Base-by-base conservation (phyloP, 2,888 invertebrate species). In the Acronicta aceris region DNA sequence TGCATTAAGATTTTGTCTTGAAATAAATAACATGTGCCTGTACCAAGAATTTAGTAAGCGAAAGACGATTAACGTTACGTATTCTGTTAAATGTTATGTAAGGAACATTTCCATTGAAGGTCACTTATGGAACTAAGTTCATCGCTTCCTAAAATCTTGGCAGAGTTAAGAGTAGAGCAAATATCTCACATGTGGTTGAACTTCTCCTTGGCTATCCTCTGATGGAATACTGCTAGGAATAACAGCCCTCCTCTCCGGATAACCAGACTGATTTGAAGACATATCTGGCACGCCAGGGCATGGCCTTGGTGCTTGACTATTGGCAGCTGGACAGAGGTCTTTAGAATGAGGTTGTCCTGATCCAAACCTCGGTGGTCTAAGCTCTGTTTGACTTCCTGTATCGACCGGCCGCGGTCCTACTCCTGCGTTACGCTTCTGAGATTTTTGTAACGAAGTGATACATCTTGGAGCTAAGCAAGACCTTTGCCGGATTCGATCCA, bases 401-500 rank as follows among this genome's bases (percentile, higher is more conserved):
- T 88, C 79, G 0, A 78, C 57, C 5, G 83, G 67, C 5, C 60
- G 64, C 2, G 83, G 71, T 30, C 60, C 76, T 0, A 80, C 65
- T 3, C 73, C 69, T 0, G 74, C 72, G 41, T 84, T 77, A 54
- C 65, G 40, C 25, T 49, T 75, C 30, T 54, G 38, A n/a, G 47
- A 42, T 27, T 9, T 41, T 15, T 50, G 0, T 27, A 74, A 12
- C 13, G 63, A 45, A 0, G 36, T 41, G 0, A 65, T 9, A 45
- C 71, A 67, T 27, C 45, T 57, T 16, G 73, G 76, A 21, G 76
- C 15, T 12, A 72, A 33, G 30, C 64, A 63, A 1, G 71, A 58
- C 61, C 86, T 81, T 21, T 79, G 70, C 69, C 78, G 81, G 5
- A 89, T 85, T 53, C 59, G 81, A 17, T 84, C 69, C 46, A 90